Conservation (phyloP, 2,113 vertebrate species). For the Bubo blakistoni region DNA sequence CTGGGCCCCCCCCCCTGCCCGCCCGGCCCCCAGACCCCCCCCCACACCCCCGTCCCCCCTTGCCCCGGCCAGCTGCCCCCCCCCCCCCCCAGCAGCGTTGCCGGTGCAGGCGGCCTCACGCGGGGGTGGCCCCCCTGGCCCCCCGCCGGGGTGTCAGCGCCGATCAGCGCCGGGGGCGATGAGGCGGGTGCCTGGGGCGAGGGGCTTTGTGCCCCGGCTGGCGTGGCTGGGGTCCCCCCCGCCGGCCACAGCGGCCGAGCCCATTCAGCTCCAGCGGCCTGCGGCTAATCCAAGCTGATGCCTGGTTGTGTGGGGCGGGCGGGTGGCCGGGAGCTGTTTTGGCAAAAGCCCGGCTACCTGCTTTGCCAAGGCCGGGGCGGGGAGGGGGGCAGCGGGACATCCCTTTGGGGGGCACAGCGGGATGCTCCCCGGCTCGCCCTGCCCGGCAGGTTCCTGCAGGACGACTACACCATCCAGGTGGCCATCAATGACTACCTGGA, state of each 20-base stretch:
- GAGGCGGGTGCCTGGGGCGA: background rate
- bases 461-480: conserved; percentile 71
- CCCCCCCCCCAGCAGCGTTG: too few relatives aligned
- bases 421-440: background rate
- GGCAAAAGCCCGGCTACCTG: background rate
- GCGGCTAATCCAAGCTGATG: conserved; percentile 41
- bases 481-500: conserved; percentile 79
- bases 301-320: background rate
- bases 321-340: background rate
- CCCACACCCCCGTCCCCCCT: too few relatives aligned
- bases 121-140: background rate
- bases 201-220: background rate
- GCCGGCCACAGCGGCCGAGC: background rate
- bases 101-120: background rate
- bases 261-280: conserved; percentile 29
- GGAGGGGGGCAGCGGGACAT: background rate
- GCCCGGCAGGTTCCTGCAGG: conserved; percentile 68
- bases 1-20: too few relatives aligned
- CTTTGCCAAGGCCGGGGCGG: background rate
- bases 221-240: background rate
- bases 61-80: too few relatives aligned
- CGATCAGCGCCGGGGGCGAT: background rate
- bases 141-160: background rate
- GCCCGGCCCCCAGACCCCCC: too few relatives aligned
- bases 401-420: fast-evolving